Base-by-base conservation (phyloP, 2,113 vertebrate genomes). In the Gopherus flavomarginatus region DNA sequence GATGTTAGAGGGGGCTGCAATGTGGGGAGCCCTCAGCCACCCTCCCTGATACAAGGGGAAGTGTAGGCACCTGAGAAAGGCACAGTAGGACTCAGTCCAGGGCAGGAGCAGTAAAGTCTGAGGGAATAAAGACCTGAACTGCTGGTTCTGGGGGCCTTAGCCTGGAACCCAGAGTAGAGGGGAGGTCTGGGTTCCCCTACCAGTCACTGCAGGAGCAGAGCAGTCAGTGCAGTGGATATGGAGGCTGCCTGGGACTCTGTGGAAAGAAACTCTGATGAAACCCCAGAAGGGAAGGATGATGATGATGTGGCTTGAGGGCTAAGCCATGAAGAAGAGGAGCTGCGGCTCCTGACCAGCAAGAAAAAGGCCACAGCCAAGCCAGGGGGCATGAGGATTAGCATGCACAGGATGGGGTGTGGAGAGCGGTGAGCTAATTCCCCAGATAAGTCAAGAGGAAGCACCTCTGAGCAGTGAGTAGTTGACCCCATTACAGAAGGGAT, bases 301-400 rank as follows among this genome's bases (percentile, higher is more conserved):
- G 19, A 10, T 22, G 9, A 38, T 21, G 9, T 72, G 65, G 35
- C 19, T 21, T 10, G n/a, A 38, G 19, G n/a, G 35, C 35, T 72
- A 72, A 38, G 65, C 65, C 65, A 38, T 38, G n/a, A 21, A 72
- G 65, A 19, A 38, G 65, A 72, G 19, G n/a, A 10, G 9, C 35
- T 38, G 35, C 8, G 11, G 8, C 31, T 35, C 35, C 35, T 69
- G 31, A 22, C 17, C 17, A 38, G 65, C 19, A 2, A 22, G 65
- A 72, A 9, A 72, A 9, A 9, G 65, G 65, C 65, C 19, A 11
- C 65, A 72, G 9, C 19, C 17, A n/a, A n/a, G 35, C 14, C 5
- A 9, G 10, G 65, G 19, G 19, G n/a, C 65, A 72, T 9, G 5
- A 1, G n/a, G 19, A n/a, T 72, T 21, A 3, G n/a, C 1, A 19